Evolutionary conservation across 2,113 vertebrate species (phyloP).

Genomic region (Seriola dumerili): DNA sequence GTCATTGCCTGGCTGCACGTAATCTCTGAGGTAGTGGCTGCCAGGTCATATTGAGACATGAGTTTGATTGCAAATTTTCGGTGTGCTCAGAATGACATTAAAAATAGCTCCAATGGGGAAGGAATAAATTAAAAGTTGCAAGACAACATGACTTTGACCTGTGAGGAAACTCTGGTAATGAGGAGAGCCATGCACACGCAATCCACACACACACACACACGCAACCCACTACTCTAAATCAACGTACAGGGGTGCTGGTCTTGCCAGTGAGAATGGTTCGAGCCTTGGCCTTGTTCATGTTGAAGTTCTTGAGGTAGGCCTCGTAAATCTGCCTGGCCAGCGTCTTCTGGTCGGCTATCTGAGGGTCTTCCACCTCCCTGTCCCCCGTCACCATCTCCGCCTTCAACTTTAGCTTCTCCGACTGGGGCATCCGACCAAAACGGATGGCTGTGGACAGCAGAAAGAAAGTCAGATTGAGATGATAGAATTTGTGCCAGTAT

Average conservation of each 20-base stretch:
- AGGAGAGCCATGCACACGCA: background rate
- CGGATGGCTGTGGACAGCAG: constrained; percentile 90
- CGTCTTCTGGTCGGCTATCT: constrained; percentile 92
- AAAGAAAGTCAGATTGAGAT: constrained; percentile 1
- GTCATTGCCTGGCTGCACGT: constrained; percentile 42
- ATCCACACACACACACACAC: constrained; percentile 29
- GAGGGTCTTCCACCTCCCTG: constrained; percentile 86
- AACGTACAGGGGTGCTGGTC: constrained; percentile 93
- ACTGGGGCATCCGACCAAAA: constrained; percentile 97
- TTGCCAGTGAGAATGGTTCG: constrained; percentile 95
- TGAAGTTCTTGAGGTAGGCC: constrained; percentile 98
- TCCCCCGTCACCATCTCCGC: constrained; percentile 94
- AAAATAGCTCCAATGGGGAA: constrained; percentile 37
- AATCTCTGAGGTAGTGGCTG: constrained; percentile 37
- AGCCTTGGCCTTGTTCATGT: constrained; percentile 98
- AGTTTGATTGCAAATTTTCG: constrained; percentile 43
- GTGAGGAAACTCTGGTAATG: constrained; percentile 46
- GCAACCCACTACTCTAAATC: constrained; percentile 48
- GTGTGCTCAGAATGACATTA: constrained; percentile 13
- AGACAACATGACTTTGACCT: constrained; percentile 9
- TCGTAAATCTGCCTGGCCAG: constrained; percentile 95
- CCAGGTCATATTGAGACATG: constrained; percentile 59
- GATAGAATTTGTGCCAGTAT: background rate
- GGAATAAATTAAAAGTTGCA: constrained; percentile 41
- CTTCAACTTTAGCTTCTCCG: constrained; percentile 97